Conservation (phyloP, 2,888 invertebrate genomes). For the Erpobdella octoculata region DNA sequence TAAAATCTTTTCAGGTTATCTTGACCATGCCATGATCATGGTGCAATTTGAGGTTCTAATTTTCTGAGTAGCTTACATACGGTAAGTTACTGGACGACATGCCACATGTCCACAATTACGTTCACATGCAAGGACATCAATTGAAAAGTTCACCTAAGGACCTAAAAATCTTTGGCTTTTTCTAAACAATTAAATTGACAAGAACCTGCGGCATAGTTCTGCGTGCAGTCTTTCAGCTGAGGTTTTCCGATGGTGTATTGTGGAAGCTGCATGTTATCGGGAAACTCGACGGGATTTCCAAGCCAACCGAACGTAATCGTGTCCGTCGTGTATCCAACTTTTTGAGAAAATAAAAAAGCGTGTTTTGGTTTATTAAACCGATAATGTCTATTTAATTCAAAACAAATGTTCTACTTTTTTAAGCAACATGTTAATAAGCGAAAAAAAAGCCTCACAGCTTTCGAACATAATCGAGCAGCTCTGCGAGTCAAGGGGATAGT, state of each 20-base stretch:
- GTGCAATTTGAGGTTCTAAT: no score
- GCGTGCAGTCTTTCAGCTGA: not conserved
- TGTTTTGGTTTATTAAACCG: no score
- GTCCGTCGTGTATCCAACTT: conserved; percentile 19
- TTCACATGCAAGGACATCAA: no score
- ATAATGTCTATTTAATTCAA: no score
- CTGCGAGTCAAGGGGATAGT: conserved; percentile 24
- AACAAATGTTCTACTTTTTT: no score
- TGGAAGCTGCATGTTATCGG: conserved; percentile 13
- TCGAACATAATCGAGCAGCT: conserved; percentile 18
- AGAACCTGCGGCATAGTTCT: conserved; percentile 21
- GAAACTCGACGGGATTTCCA: not conserved
- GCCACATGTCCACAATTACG: no score
- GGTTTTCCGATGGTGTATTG: conserved; percentile 13
- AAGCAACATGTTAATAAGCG: no score
- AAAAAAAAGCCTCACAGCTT: conserved; percentile 22
- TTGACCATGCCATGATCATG: no score
- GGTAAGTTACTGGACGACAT: no score
- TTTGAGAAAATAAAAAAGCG: no score
- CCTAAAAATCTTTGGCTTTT: not conserved
- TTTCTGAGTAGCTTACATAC: no score
- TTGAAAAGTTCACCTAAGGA: not conserved
- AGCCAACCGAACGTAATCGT: conserved; percentile 18
- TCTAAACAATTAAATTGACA: not conserved
- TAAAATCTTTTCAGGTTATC: no score